These are phyloP conservation scores for Monoplex corrugatus DNA, from an alignment of 2,888 invertebrate species.

Conservation along the genomic window DNA sequence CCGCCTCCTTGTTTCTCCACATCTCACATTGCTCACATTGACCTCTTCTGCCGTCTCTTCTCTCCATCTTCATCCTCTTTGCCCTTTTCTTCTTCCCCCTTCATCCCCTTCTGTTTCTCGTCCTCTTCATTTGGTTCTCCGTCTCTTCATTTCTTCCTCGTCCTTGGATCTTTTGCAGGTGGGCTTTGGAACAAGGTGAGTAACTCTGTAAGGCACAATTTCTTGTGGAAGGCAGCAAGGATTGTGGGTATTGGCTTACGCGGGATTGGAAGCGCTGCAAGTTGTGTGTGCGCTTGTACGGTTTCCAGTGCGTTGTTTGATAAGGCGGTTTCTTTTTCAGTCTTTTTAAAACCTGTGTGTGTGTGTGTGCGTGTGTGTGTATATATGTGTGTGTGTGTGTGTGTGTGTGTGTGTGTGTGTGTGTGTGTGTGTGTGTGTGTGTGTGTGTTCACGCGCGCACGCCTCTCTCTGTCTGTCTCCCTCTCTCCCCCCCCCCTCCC, in stretches of 20 bases:
- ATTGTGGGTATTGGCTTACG: too few relatives aligned
- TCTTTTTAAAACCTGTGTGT: background rate
- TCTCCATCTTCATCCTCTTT: background rate
- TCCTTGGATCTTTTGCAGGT: too few relatives aligned
- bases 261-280: too few relatives aligned
- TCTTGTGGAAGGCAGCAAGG: too few relatives aligned
- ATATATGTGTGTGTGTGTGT: background rate
- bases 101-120: background rate
- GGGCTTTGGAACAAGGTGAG: too few relatives aligned
- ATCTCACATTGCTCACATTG: too few relatives aligned
- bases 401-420: background rate
- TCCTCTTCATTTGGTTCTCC: background rate
- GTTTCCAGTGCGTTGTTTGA: background rate
- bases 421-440: background rate
- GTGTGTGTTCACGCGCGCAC: too few relatives aligned
- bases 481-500: background rate
- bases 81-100: background rate
- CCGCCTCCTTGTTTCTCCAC: too few relatives aligned
- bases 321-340: too few relatives aligned
- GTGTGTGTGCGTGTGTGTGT: background rate
- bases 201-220: too few relatives aligned
- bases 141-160: background rate
- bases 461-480: background rate
- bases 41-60: background rate
- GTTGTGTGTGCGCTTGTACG: background rate